Evolutionary conservation across 2,113 vertebrate species (phyloP), one percentile per base, ranked within the genome.

Genomic region (Callaeas wilsoni): DNA sequence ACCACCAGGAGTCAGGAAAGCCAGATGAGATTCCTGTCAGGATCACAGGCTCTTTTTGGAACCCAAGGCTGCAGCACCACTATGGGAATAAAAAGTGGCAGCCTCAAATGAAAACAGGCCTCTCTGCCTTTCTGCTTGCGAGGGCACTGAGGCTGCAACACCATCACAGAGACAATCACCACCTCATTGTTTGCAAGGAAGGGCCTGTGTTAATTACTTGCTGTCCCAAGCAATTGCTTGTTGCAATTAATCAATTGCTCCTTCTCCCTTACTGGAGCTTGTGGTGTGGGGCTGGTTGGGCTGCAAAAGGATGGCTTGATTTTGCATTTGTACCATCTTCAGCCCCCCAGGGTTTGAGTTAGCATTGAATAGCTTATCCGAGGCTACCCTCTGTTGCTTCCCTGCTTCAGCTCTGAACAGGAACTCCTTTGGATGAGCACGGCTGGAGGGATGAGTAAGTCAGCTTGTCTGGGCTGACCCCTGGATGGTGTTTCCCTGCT

Each of bases 381-480:
- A 23, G 67, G 50, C 60, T 76, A 15, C 32, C 42, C 42, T 14
- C 6, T 20, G 68, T 17, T 30, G 10, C 30, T 53, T 70, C 42
- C 9, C 77, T 1, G 4, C 55, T 52, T 69, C 2, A 5, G 33
- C 33, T 76, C 33, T 15, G 1, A 49, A 6, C 0, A 0, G 47
- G 30, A 42, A 19, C 35, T 63, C 35, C 47, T 70, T 39, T 1
- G 4, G 81, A 49, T 0, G 5, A 73, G 49, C 4, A 1, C 37
- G 23, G 37, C 52, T 82, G 70, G 53, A 91, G 59, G 39, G 56
- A 64, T 10, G 13, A 16, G 21, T 39, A 46, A 87, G 19, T 32
- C 87, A 87, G 37, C 25, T 70, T 55, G 33, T 89, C 75, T 77
- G 79, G 56, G 63, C 50, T 89, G 71, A 91, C 47, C 67, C 33